A percentile compares a stretch with the other conserved stretches of the same genome.
phyloP scores from a whole-genome alignment of 2,797 vertebrate genomes.

The Crypturellus tataupa region DNA sequence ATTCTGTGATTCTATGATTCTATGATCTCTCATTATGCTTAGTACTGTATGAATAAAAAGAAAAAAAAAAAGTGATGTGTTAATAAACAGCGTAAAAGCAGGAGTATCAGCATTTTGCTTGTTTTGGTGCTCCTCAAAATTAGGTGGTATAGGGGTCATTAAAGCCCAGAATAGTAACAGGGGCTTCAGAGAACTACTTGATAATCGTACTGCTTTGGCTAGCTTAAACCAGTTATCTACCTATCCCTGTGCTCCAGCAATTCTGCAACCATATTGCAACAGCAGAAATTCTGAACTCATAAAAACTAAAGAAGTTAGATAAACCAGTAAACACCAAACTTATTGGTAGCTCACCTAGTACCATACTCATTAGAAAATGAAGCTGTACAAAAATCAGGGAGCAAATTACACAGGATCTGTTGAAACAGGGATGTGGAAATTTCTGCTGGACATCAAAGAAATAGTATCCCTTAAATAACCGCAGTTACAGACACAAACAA shows the following conservation, averaged over 20 bases:
- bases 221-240: not conserved
- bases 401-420: not conserved
- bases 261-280: not conserved
- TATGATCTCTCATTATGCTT: not conserved
- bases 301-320: not conserved
- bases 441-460: not conserved
- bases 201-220: not conserved
- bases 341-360: not conserved
- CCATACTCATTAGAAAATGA: not conserved
- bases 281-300: not conserved
- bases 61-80: not conserved
- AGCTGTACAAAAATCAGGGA: not conserved
- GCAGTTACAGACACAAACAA: slow-evolving; percentile 1
- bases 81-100: not conserved
- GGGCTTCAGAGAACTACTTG: not conserved
- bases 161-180: not conserved
- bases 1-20: no score
- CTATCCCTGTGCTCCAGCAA: not conserved
- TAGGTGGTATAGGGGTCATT: not conserved
- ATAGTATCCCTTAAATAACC: not conserved
- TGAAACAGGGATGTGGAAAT: not conserved
- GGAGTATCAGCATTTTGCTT: not conserved
- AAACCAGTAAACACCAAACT: not conserved
- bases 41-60: not conserved
- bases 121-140: not conserved